These are phyloP conservation scores for Parazoanthus darwini DNA, from an alignment of 92 coral and sea anemone genomes.

Conservation along the genomic window DNA sequence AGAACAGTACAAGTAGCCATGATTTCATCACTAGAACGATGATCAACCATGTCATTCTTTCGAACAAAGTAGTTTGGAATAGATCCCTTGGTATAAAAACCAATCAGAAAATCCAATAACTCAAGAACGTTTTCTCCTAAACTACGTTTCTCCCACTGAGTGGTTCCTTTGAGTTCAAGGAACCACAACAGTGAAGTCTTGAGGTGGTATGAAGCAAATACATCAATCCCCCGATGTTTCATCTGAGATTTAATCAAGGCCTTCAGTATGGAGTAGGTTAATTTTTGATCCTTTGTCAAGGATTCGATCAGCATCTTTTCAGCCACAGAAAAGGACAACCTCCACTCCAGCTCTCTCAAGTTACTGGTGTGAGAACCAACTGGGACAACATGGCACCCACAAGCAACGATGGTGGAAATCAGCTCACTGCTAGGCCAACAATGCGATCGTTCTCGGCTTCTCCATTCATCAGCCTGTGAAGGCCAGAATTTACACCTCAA, in stretches of 20 bases:
- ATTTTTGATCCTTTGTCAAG: constrained; percentile 58
- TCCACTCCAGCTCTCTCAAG: constrained; percentile 73
- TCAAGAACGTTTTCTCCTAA: constrained; percentile 55
- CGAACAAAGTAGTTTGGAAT: constrained; percentile 72
- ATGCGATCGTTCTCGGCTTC: constrained; percentile 48
- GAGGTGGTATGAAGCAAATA: constrained; percentile 75
- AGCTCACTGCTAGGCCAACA: constrained; percentile 62
- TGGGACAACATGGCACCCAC: constrained; percentile 77
- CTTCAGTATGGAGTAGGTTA: constrained; percentile 68
- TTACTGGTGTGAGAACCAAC: constrained; percentile 62
- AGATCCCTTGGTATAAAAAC: constrained; percentile 48
- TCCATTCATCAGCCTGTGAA: constrained; percentile 77
- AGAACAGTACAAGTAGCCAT: constrained; percentile 55
- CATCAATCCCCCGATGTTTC: constrained; percentile 57
- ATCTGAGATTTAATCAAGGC: constrained; percentile 67
- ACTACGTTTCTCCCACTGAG: constrained; percentile 42
- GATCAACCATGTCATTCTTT: constrained; percentile 76
- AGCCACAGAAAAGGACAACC: constrained; percentile 74
- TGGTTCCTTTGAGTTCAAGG: constrained; percentile 57
- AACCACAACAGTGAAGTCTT: constrained; percentile 79
- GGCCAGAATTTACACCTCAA: constrained; percentile 78
- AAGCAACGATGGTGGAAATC: constrained; percentile 46
- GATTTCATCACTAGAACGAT: constrained; percentile 61
- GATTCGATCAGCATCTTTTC: constrained; percentile 63
- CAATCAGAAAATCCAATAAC: constrained; percentile 60